phyloP scores from a whole-genome alignment of 2,113 vertebrate genomes.

The Silurus glanis region DNA sequence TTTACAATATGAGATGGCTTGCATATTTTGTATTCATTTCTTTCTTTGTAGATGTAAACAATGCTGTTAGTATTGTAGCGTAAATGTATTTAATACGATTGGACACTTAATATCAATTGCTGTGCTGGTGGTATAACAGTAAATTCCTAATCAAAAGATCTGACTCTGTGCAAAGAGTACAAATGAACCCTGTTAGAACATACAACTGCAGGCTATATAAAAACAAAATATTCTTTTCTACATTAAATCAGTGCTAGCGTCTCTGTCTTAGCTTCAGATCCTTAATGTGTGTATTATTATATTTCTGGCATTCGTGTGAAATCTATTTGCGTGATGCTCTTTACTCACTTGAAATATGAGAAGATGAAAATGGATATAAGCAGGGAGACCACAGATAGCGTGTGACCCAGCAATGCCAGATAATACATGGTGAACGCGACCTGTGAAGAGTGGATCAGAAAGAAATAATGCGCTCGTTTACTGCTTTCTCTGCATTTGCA shows the following conservation, averaged over 20 bases:
- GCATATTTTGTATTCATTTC: not conserved
- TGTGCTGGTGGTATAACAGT: too few species aligned
- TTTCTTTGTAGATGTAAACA: not conserved
- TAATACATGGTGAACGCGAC: constrained; percentile 69
- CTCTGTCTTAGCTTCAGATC: not conserved
- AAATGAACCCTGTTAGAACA: not conserved
- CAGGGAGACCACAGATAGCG: constrained; percentile 73
- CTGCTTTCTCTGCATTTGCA: not conserved
- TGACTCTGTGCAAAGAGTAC: not conserved
- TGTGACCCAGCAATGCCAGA: constrained; percentile 72
- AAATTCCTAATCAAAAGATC: not conserved
- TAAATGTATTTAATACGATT: not conserved
- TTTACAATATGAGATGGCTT: not conserved
- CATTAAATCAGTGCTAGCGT: not conserved
- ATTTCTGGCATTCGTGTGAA: not conserved
- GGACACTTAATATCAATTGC: not conserved
- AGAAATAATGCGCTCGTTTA: not conserved
- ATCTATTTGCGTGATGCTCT: not conserved
- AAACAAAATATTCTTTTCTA: not conserved
- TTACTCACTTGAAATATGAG: constrained; percentile 78
- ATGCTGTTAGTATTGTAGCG: not conserved
- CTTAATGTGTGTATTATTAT: not conserved
- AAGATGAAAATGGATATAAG: constrained; percentile 76
- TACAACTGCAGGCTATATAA: not conserved
- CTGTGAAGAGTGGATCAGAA: constrained; percentile 54